Conservation (phyloP, 2,888 invertebrate species). For the Caradrina kadenii region DNA sequence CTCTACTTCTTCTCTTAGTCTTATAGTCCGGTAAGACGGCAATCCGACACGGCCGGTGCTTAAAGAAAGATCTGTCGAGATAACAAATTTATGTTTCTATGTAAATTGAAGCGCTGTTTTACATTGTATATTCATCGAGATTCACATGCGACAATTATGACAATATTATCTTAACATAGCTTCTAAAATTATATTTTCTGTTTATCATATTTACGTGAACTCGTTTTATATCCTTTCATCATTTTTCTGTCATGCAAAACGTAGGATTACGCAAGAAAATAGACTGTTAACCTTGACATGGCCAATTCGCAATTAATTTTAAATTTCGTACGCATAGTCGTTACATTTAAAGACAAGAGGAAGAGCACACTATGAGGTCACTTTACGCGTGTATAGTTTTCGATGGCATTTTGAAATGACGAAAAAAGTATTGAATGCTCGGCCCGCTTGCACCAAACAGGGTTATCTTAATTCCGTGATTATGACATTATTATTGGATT, state of each 20-base stretch:
- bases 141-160: too few relatives aligned
- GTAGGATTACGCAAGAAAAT: conserved; percentile 4
- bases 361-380: neutral
- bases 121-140: too few relatives aligned
- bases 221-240: neutral
- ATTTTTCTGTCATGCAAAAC: neutral
- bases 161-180: too few relatives aligned
- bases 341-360: conserved; percentile 27
- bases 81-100: too few relatives aligned
- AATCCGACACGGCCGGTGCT: too few relatives aligned
- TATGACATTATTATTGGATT: too few relatives aligned
- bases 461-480: neutral
- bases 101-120: too few relatives aligned
- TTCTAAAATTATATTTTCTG: too few relatives aligned
- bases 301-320: conserved; percentile 18
- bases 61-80: too few relatives aligned
- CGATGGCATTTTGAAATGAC: neutral
- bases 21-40: too few relatives aligned
- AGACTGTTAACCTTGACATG: conserved; percentile 10
- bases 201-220: neutral
- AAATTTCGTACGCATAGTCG: conserved; percentile 12
- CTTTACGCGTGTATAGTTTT: neutral
- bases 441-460: neutral
- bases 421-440: neutral
- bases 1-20: too few relatives aligned